Base-by-base conservation (phyloP, 2,888 invertebrate species). In the Keiferia lycopersicella region DNA sequence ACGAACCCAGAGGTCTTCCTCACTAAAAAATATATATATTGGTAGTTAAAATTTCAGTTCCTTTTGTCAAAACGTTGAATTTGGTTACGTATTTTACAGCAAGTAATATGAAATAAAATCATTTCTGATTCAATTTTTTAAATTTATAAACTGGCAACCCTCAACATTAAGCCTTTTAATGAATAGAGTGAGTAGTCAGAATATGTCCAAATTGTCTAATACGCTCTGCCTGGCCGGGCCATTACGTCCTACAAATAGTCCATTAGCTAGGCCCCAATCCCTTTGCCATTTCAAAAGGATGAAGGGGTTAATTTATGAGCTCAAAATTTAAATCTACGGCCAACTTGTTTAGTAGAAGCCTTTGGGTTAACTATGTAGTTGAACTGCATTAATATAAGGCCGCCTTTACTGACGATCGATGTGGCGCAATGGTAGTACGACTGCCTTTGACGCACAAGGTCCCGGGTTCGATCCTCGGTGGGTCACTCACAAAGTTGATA, bases 231-330 rank as follows among this genome's bases (percentile, higher is more conserved):
- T 84, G 83, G 79, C 82, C 84, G 83, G 82, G 81, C 89, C 88
- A 89, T 91, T 91, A 86, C 86, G 86, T 83, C 84, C 87, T 88
- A 86, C 90, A 91, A 91, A 91, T 91, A 91, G 91, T 87, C 91
- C 89, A 88, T 91, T 91, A n/a, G n/a, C n/a, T n/a, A 88, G 84
- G 86, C 84, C 87, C 87, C 88, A 87, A 88, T 88, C 90, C 89
- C 88, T 89, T 88, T 82, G 88, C 91, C 87, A 88, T 90, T 90
- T 87, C 88, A 87, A 88, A 90, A 90, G 91, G 90, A 88, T 87
- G 90, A 86, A 87, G 90, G n/a, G 91, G 89, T 90, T 89, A 91
- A 89, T 90, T 91, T 91, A 91, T 82, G 88, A 88, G 88, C 89
- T 88, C 86, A 88, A 90, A 90, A 91, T 89, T 89, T 91, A 90